Evolutionary conservation across 2,113 vertebrate species (phyloP), one percentile per base, ranked within the genome.

Genomic region (Elgaria multicarinata): DNA sequence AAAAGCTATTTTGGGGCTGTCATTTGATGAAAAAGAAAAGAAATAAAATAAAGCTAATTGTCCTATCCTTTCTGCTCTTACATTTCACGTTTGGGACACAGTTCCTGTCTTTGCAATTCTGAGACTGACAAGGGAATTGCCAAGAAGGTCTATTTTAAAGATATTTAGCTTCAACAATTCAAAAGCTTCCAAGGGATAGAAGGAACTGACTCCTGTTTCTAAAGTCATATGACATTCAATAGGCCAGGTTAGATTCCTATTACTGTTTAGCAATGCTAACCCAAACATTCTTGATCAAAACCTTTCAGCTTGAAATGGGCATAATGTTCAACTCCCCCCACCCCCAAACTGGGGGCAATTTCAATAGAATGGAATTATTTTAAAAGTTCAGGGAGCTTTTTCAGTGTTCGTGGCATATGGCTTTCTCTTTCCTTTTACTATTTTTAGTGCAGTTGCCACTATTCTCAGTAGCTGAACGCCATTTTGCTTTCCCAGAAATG

Each of bases 1-100:
- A 89, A 90, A 36, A 74, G 86, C 81, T 66, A 94, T 79, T 79
- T 79, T 16, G 20, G 20, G 58, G 28, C 33, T 46, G 42, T 39
- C 62, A 67, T 66, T 78, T 7, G 36, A 71, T 9, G 67, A 44
- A 28, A 9, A 44, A 31, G 22, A 10, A 7, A 16, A 31, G 8
- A 28, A 44, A 36, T 4, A 36, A 46, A 79, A 33, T 22, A 66
- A 79, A 66, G 66, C 85, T 66, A 78, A 87, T 50, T 62, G 42
- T 31, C 33, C 33, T 64, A 6, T 76, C 31, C 28, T 87, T 87
- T 87, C 42, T 36, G 9, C 31, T 66, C 16, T 20, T 31, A 42
- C 53, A 14, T 64, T 64, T 77, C 74, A 24, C 55, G 22, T 67
- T 50, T 20, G 50, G 36, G 62, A 67, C 44, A 78, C 9, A 28